These are phyloP conservation scores for Dendrolimus pini DNA, from an alignment of 2,888 invertebrate genomes.

Conservation along the genomic window DNA sequence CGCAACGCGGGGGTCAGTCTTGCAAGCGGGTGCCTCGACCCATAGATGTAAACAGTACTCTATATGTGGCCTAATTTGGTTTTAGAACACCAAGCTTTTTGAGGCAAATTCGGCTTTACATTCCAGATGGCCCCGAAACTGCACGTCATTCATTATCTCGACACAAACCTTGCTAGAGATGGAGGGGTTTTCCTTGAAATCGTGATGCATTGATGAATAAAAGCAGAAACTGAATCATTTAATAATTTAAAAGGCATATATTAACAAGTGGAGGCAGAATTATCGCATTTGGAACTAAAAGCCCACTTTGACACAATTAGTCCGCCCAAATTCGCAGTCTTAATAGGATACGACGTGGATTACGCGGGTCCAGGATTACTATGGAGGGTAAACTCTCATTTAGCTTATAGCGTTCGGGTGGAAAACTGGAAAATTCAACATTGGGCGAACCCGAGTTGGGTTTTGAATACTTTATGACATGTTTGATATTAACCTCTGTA, in stretches of 20 bases:
- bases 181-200: no score
- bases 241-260: not conserved
- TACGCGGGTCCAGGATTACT: conserved; percentile 22
- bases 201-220: no score
- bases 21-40: no score
- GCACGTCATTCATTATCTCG: no score
- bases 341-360: conserved; percentile 28
- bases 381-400: conserved; percentile 32
- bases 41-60: no score
- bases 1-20: no score
- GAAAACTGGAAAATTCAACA: conserved; percentile 36
- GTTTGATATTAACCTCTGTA: conserved; percentile 1
- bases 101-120: no score
- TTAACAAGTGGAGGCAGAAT: conserved; percentile 13
- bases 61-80: no score
- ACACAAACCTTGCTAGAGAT: no score
- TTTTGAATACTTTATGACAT: conserved; percentile 31
- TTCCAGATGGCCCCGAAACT: no score
- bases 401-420: conserved; percentile 38
- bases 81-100: no score
- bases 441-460: conserved; percentile 17
- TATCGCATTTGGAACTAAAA: conserved; percentile 27
- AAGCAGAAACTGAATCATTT: no score
- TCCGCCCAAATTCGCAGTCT: conserved; percentile 34
- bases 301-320: conserved; percentile 36